Conservation (phyloP, 2,113 vertebrate species). For the Menidia beryllina region DNA sequence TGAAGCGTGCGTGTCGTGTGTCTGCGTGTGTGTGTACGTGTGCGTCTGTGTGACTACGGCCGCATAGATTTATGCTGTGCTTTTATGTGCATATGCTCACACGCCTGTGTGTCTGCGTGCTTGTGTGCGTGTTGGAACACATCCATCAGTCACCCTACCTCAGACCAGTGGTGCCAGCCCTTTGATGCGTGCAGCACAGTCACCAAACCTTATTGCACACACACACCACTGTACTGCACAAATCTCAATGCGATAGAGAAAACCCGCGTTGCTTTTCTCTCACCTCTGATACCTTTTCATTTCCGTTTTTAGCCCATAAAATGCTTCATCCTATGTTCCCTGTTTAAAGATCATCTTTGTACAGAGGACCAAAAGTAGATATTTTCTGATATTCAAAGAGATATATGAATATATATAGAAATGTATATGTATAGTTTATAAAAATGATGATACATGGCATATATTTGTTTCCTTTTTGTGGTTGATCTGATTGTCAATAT, state of each 20-base stretch:
- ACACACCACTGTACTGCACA: slow-evolving; percentile 78
- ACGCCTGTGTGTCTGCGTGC: slow-evolving; percentile 23
- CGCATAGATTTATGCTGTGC: slow-evolving; percentile 24
- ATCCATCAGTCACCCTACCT: slow-evolving; percentile 84
- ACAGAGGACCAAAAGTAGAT: slow-evolving; percentile 84
- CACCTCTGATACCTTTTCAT: slow-evolving; percentile 62
- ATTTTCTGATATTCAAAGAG: slow-evolving; percentile 83
- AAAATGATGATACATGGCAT: slow-evolving; percentile 71
- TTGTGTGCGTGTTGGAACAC: slow-evolving; percentile 66
- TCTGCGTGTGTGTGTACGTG: slow-evolving; percentile 14
- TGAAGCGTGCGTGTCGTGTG: slow-evolving; percentile 35
- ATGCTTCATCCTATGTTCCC: slow-evolving; percentile 62
- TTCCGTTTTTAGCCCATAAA: slow-evolving; percentile 61
- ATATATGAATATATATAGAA: slow-evolving; percentile 60
- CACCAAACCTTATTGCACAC: slow-evolving; percentile 77
- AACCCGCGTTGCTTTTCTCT: slow-evolving; percentile 67
- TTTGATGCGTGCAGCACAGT: slow-evolving; percentile 77
- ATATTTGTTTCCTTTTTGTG: slow-evolving; percentile 71
- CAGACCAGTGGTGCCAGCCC: slow-evolving; percentile 84
- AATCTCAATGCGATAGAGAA: slow-evolving; percentile 65
- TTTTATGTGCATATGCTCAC: slow-evolving; percentile 29
- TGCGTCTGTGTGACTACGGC: not conserved
- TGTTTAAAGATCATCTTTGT: slow-evolving; percentile 77
- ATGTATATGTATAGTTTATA: slow-evolving; percentile 77
- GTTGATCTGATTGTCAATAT: slow-evolving; percentile 62